Conservation (phyloP, 2,113 vertebrate species). For the Coryphaenoides rupestris region DNA sequence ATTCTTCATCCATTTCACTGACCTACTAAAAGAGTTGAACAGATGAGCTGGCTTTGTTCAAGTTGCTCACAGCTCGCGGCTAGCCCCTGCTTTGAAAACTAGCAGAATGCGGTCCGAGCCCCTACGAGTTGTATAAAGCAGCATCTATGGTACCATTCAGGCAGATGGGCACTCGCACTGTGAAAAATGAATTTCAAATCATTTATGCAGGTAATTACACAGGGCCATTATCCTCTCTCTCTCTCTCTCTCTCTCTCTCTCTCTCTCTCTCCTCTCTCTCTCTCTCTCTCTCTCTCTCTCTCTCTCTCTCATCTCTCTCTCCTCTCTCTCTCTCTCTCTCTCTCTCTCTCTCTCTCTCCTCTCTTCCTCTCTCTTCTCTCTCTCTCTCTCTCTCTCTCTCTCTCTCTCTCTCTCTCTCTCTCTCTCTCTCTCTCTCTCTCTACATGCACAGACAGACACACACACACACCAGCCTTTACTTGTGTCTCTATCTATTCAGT, state of each 20-base stretch:
- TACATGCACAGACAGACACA: too few relatives aligned
- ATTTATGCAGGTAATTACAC: slow-evolving; percentile 64
- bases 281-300: slow-evolving; percentile 9
- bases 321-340: slow-evolving; percentile 9
- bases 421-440: slow-evolving; percentile 9
- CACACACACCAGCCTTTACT: slow-evolving; percentile 30
- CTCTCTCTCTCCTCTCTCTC: slow-evolving; percentile 20
- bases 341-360: slow-evolving; percentile 14
- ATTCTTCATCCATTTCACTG: slow-evolving; percentile 66
- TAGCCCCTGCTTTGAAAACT: slow-evolving; percentile 63
- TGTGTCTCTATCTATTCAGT: slow-evolving; percentile 33
- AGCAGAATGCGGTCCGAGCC: slow-evolving; percentile 63
- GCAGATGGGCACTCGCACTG: slow-evolving; percentile 46
- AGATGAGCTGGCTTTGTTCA: slow-evolving; percentile 74
- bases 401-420: slow-evolving; percentile 9
- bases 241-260: too few relatives aligned
- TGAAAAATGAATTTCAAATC: slow-evolving; percentile 56
- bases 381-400: slow-evolving; percentile 9
- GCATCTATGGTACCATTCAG: slow-evolving; percentile 34
- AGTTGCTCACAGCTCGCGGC: slow-evolving; percentile 69
- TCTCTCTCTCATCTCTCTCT: slow-evolving; percentile 3
- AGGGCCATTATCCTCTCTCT: slow-evolving; percentile 36
- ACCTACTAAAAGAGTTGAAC: slow-evolving; percentile 73
- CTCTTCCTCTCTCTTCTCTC: slow-evolving; percentile 15
- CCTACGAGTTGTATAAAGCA: slow-evolving; percentile 54